Conservation (phyloP, 2,888 invertebrate genomes). For the Diarsia brunnea region DNA sequence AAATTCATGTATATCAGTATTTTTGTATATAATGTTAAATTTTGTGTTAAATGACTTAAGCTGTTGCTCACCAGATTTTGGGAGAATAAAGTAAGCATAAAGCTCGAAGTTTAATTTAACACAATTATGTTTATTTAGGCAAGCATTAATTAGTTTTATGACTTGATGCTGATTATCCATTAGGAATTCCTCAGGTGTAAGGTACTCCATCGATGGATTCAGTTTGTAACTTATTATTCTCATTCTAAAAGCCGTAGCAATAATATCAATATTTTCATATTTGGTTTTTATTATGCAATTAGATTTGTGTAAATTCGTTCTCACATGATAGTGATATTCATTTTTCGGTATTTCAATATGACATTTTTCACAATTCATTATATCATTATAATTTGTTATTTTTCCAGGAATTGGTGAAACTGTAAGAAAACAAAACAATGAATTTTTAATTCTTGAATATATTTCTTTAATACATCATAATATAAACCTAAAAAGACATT, state of each 20-base stretch:
- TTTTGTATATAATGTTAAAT: background rate
- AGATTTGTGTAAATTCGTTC: background rate
- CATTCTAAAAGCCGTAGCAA: background rate
- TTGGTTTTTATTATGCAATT: background rate
- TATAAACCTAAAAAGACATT: too few species aligned
- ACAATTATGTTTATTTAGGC: slow-evolving; percentile 11
- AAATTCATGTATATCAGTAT: too few species aligned
- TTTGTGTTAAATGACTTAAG: slow-evolving; percentile 17
- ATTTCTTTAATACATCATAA: too few species aligned
- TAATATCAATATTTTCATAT: slow-evolving; percentile 2
- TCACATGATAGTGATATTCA: background rate
- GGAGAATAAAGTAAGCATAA: slow-evolving; percentile 4
- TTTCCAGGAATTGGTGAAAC: too few species aligned
- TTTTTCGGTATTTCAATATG: too few species aligned
- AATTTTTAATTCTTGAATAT: too few species aligned
- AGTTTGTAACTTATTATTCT: slow-evolving; percentile 19
- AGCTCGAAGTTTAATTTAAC: slow-evolving; percentile 29
- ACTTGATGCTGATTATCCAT: slow-evolving; percentile 11
- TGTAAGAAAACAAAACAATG: too few species aligned
- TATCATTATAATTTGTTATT: too few species aligned
- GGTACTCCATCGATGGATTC: slow-evolving; percentile 13
- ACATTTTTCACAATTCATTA: too few species aligned
- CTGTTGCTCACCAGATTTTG: too few species aligned
- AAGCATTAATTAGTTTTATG: slow-evolving; percentile 2
- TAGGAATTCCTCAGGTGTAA: slow-evolving; percentile 25